Evolutionary conservation across 2,113 vertebrate genomes (phyloP).

Genomic region (Galeopterus variegatus): DNA sequence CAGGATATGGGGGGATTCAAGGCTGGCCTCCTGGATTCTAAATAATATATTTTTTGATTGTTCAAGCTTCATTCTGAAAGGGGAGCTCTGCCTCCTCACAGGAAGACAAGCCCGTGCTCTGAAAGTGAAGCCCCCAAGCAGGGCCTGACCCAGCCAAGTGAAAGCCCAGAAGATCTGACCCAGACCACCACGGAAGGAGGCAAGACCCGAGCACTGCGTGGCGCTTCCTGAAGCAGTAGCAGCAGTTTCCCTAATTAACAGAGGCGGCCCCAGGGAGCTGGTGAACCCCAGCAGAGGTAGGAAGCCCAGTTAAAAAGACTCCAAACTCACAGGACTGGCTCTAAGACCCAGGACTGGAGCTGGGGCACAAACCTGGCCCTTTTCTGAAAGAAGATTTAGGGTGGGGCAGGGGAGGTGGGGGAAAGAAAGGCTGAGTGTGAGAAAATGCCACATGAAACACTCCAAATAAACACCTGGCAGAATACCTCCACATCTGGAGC

Average conservation of each 20-base stretch:
- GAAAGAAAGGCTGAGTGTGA: conserved; percentile 27
- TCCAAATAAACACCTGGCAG: conserved; percentile 87
- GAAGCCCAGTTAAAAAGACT: background rate
- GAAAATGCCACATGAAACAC: conserved; percentile 71
- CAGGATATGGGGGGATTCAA: background rate
- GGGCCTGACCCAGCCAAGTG: background rate
- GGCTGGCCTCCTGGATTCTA: background rate
- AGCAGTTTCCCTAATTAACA: conserved; percentile 76
- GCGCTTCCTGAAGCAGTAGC: conserved; percentile 77
- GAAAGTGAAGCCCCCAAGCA: background rate
- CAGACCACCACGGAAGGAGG: background rate
- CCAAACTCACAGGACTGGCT: background rate
- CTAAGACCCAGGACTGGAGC: background rate
- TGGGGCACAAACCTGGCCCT: background rate
- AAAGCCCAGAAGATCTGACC: background rate
- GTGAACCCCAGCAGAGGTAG: background rate
- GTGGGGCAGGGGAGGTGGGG: background rate
- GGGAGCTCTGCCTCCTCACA: background rate
- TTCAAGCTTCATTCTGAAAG: background rate
- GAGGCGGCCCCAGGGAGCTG: background rate
- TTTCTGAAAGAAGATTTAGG: conserved; percentile 28
- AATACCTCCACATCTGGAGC: conserved; percentile 84
- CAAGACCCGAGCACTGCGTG: background rate
- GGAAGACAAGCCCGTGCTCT: background rate
- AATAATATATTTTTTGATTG: background rate